Conservation (phyloP, 2,888 invertebrate species). For the Ischnura elegans region DNA sequence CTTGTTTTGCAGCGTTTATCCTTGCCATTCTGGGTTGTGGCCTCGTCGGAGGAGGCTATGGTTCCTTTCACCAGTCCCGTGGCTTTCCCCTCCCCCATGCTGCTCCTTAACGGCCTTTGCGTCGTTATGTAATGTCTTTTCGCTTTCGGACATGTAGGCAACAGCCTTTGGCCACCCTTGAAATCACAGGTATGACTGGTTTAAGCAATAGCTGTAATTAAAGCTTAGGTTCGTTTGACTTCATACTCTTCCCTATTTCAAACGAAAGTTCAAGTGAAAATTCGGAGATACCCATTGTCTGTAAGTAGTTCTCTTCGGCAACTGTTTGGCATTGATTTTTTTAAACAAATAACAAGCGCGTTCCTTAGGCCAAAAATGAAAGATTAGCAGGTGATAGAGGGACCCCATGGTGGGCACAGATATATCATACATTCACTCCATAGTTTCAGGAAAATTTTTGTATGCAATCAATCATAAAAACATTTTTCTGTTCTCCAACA, state of each 20-base stretch:
- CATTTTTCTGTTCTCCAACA: no score
- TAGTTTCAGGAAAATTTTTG: no score
- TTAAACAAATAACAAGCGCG: no score
- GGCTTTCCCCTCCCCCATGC: background rate
- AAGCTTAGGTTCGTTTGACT: background rate
- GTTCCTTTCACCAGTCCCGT: constrained; percentile 17
- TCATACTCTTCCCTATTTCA: background rate
- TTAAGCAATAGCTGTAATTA: background rate
- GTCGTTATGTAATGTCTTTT: background rate
- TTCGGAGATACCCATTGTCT: no score
- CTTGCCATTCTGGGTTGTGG: background rate
- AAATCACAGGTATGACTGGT: background rate
- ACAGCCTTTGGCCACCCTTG: background rate
- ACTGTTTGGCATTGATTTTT: no score
- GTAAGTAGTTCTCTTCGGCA: no score
- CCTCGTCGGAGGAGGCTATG: background rate
- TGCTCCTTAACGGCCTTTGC: background rate
- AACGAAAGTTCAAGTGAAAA: no score
- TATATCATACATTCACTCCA: no score
- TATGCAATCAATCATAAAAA: no score
- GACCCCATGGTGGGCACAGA: no score
- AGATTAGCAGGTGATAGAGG: no score
- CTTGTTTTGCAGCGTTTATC: background rate
- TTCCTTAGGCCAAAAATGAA: no score
- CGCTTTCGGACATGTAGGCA: background rate